Evolutionary conservation across 2,888 invertebrate species (phyloP), one percentile per base, ranked within the genome.

Genomic region (Noctua janthina): DNA sequence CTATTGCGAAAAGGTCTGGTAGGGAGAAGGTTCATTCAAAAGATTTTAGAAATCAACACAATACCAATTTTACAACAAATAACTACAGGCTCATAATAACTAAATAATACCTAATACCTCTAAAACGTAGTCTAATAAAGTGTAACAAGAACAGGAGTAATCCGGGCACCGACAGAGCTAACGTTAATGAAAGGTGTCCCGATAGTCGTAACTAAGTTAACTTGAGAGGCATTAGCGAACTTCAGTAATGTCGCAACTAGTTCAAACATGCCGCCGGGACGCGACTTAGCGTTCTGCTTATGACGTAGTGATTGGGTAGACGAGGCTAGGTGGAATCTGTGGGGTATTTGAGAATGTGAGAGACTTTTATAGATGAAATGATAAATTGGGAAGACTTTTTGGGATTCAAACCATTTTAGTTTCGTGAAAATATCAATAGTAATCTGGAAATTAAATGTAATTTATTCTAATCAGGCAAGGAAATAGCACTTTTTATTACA

Each of bases 131-230:
- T 8, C 23, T 81, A 81, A 79, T 76, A 54, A 74, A 74, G 10
- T 43, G 6, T 20, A 79, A 68, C 87, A 59, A 51, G 83, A 71
- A 35, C 76, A 69, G 73, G 29, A 71, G 64, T 81, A 82, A 87
- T 78, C 77, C 76, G 73, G 49, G 64, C 62, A 10, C 46, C 59
- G 51, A 49, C 71, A 59, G 67, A 86, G 85, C 78, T 81, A 74
- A 51, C 83, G 69, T 66, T 89, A 86, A 85, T 88, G 79, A 81
- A 89, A 88, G 88, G 89, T 88, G 88, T 86, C 79, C 68, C 70
- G 82, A 85, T 73, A 84, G 74, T 79, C 83, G 72, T 81, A 84
- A 89, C 86, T 79, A 73, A 88, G 86, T 82, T 82, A 74, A 88
- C 78, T 82, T 83, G 67, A 73, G 69, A 73, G 46, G 78, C 71